phyloP scores from a whole-genome alignment of 2,797 vertebrate genomes.

The Tapirus indicus region DNA sequence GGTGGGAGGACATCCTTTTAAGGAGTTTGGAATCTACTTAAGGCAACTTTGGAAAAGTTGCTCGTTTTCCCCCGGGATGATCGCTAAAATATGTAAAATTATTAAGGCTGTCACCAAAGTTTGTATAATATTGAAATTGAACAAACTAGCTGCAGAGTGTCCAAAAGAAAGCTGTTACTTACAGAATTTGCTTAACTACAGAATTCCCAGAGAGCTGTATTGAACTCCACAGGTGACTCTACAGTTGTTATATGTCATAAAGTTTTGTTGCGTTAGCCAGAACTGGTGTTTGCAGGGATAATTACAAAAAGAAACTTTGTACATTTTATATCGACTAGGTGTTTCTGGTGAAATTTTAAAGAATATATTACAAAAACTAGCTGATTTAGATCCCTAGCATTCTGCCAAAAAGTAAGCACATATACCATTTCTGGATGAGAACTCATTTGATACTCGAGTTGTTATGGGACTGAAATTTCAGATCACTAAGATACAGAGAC shows the following conservation, averaged over 20 bases:
- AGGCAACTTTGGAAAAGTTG: not conserved
- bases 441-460: conserved; percentile 24
- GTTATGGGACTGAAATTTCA: not conserved
- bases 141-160: not conserved
- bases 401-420: not conserved
- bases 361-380: not conserved
- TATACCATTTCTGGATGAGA: conserved; percentile 12
- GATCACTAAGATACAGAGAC: conserved; percentile 35
- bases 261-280: not conserved
- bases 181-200: not conserved
- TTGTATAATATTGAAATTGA: not conserved
- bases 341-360: conserved; percentile 22
- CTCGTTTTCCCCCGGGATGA: not conserved
- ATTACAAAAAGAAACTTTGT: not conserved
- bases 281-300: conserved; percentile 2
- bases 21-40: not conserved
- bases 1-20: not conserved
- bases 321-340: not conserved
- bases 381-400: not conserved
- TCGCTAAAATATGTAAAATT: not conserved
- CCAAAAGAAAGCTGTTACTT: conserved; percentile 5
- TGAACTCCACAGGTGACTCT: not conserved
- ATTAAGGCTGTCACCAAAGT: not conserved
- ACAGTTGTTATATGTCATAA: not conserved
- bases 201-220: not conserved